Base-by-base conservation (phyloP, 2,888 invertebrate species). In the Lithophane socia region DNA sequence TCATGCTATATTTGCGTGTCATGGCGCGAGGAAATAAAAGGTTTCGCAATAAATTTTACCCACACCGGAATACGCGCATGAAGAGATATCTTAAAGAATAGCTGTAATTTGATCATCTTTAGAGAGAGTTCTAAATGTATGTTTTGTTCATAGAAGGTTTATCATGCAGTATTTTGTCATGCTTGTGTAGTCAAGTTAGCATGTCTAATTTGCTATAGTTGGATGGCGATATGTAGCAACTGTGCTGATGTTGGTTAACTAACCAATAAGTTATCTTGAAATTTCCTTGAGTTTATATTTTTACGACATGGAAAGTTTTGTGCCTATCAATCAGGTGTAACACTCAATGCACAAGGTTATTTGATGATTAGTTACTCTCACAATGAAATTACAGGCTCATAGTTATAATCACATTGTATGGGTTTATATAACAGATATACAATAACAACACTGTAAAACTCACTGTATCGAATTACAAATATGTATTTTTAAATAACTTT, bases 1-100 rank as follows among this genome's bases (percentile, higher is more conserved):
- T 93, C 94, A 94, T 92, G 93, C 86, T 93, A 90, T 91, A 92
- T 88, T 90, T 92, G 93, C 94, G 92, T 94, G 94, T 94, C 94
- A 94, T 93, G 93, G 92, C 92, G 94, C 91, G 92, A 93, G 91
- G 90, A 92, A 92, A 91, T 90, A 80, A 86, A 87, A 88, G 89
- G 85, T 89, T 90, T 90, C 89, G 86, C 90, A 90, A 87, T 86
- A 77, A 84, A 83, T 85, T 78, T 63, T 79, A 69, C 76, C 56
- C 77, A 63, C 49, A 69, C 67, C 75, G 79, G 79, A 84, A 84
- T 79, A 74, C n/a, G 49, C 66, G 66, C 66, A 54, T 73, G 64
- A 56, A 68, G 54, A 49, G 61, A 61, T 77, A 70, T 78, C 37
- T 29, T n/a, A 72, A 64, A 58, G 56, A n/a, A 79, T 72, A 86